Base-by-base conservation (phyloP, 2,888 invertebrate genomes). In the Hypercompe scribonia region DNA sequence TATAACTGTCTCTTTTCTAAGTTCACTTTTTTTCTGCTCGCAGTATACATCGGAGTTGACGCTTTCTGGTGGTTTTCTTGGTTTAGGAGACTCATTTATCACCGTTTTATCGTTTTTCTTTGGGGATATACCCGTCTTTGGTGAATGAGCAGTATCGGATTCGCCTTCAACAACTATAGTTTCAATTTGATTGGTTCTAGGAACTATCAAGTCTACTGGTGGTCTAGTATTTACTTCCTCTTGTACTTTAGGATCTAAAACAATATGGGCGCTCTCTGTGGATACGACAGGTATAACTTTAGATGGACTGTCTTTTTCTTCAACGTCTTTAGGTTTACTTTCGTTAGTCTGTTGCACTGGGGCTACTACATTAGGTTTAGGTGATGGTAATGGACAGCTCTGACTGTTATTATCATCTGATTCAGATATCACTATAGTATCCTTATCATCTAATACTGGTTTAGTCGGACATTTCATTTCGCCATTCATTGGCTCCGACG, bases 381-480 rank as follows among this genome's bases (percentile, higher is more conserved):
- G 95, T 8, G 95, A 94, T n/a, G 95, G 95, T 39, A 95, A 80
- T 2, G 95, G 95, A 81, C 95, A 95, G 84, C 95, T 95, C 81
- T 96, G 93, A 86, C 96, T 93, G 84, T 96, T 92, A 82, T 94
- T 95, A 77, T 96, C 94, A 85, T 95, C 95, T 24, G 95, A 95
- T 84, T 96, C 95, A 0, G 95, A 95, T 86, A 96, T 95, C 21
- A 95, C 88, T 39, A 96, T 94, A 0, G 94, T 95, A 72, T 95
- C 96, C 86, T 94, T 94, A 75, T 96, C 96, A 77, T 95, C 94
- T 3, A 91, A 78, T 24, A 86, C 78, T 21, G 89, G 76, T 85
- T 93, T 91, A 4, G 82, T 74, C 1, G 93, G 92, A 5, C 93
- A 92, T 77, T 90, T 89, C 65, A 90, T 88, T 80, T 92, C 93